These are phyloP conservation scores for Scaptodrosophila lebanonensis DNA, from an alignment of 1,140 invertebrate species.

Conservation along the genomic window DNA sequence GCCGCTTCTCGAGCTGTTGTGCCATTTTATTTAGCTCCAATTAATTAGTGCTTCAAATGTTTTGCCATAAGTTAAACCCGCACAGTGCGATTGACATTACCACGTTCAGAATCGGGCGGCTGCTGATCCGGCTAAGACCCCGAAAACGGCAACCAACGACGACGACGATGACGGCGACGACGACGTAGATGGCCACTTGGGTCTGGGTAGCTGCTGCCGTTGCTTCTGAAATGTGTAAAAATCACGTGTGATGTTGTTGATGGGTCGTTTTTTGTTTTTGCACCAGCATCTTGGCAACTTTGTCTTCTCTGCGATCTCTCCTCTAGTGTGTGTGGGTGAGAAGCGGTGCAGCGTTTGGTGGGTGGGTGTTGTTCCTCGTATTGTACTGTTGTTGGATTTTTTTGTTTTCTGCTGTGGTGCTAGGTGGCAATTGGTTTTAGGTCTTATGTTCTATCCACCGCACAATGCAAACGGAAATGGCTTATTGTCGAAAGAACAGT, in stretches of 20 bases:
- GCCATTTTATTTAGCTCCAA: conserved; percentile 77
- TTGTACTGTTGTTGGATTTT: neutral
- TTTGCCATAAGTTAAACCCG: conserved; percentile 77
- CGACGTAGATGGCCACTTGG: conserved; percentile 29
- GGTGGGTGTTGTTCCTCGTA: conserved; percentile 25
- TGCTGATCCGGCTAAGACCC: too few relatives aligned
- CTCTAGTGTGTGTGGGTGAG: conserved; percentile 46
- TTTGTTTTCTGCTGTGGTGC: conserved; percentile 18
- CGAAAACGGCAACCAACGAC: conserved; percentile 22
- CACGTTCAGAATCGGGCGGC: conserved; percentile 55
- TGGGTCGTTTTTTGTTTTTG: conserved; percentile 30
- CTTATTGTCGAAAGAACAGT: too few relatives aligned
- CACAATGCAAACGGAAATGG: too few relatives aligned
- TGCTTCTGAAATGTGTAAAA: conserved; percentile 75
- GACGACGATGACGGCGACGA: conserved; percentile 18
- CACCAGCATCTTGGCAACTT: neutral
- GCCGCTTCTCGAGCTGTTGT: conserved; percentile 47
- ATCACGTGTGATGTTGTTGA: conserved; percentile 72
- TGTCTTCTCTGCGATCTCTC: conserved; percentile 4
- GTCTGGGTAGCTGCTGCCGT: conserved; percentile 41
- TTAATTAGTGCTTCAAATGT: conserved; percentile 77
- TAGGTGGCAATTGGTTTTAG: too few relatives aligned
- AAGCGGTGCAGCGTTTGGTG: conserved; percentile 25
- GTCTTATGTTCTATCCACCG: too few relatives aligned
- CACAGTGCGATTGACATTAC: conserved; percentile 74